Base-by-base conservation (phyloP, 2,888 invertebrate species). In the Nudaria mundana region DNA sequence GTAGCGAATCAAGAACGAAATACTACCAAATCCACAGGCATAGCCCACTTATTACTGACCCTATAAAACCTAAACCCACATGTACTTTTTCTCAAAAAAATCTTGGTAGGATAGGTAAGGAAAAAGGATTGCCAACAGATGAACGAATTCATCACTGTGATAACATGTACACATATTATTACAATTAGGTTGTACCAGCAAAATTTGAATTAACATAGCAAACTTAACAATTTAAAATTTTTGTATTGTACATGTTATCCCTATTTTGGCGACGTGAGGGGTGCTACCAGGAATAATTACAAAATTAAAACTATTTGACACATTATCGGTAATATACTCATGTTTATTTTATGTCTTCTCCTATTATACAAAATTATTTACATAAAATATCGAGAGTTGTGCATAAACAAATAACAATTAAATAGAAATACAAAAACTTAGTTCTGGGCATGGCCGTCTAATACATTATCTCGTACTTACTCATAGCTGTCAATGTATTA, bases 401-500 rank as follows among this genome's bases (percentile, higher is more conserved):
- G 89, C 89, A 89, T 88, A 87, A 89, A 88, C 89, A 89, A 89
- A 88, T 89, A 89, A 89, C 89, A 89, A 86, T 88, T 89, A 89
- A 87, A 87, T 86, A 86, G 83, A 84, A 81, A 86, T 84, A 88
- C 86, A 86, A 88, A 82, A 86, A 83, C 82, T 81, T 82, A 82
- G 71, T 76, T 77, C 80, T 72, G 81, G 82, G 71, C 84, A 78
- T 74, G 81, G 80, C 83, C 86, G 74, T 78, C 79, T 79, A 83
- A 77, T 81, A 83, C 86, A 84, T 78, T 74, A 76, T 79, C 65
- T 77, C 73, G 74, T 80, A 76, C 80, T 84, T 82, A 83, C 72
- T 76, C 76, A 79, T 81, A 83, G 78, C 81, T 85, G 85, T 82
- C 81, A 83, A 78, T 78, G 76, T 86, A 85, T 83, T 87, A 88